These are phyloP conservation scores for Ranitomeya variabilis DNA, from an alignment of 2,113 vertebrate species.

Conservation along the genomic window DNA sequence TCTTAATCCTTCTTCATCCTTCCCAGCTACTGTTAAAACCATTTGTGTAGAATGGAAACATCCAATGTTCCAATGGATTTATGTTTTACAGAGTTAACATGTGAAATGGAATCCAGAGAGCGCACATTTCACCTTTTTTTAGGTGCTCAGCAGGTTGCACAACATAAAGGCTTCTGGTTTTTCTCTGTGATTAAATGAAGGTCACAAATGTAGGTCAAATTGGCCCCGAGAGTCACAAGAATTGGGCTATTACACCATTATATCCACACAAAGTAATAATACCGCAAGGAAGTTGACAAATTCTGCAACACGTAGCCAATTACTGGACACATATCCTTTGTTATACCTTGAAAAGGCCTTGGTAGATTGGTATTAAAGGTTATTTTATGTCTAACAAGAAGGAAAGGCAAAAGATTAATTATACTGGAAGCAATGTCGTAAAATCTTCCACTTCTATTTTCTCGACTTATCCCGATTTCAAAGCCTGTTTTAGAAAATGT, in stretches of 20 bases:
- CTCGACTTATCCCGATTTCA: background rate
- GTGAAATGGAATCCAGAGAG: background rate
- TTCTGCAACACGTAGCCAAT: conserved; percentile 13
- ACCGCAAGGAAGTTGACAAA: conserved; percentile 36
- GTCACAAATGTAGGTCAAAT: conserved; percentile 34
- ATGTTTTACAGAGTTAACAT: background rate
- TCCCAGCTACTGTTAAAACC: too few species aligned
- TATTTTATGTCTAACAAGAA: conserved; percentile 6
- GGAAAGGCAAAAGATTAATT: conserved; percentile 6
- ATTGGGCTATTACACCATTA: conserved; percentile 34
- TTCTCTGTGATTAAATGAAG: background rate
- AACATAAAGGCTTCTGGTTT: background rate
- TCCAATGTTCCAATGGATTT: background rate
- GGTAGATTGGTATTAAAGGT: background rate
- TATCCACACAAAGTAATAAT: conserved; percentile 20
- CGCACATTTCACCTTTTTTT: background rate
- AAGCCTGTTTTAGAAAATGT: background rate
- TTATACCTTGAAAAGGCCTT: background rate
- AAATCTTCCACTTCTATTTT: background rate
- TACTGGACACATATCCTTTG: background rate
- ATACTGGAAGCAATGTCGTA: background rate
- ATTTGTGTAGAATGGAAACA: background rate
- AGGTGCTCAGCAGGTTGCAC: background rate
- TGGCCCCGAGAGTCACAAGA: background rate
- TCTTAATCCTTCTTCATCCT: background rate